These are phyloP conservation scores for Steatocranus sp. DNA, from an alignment of 2,797 vertebrate genomes.

Conservation along the genomic window DNA sequence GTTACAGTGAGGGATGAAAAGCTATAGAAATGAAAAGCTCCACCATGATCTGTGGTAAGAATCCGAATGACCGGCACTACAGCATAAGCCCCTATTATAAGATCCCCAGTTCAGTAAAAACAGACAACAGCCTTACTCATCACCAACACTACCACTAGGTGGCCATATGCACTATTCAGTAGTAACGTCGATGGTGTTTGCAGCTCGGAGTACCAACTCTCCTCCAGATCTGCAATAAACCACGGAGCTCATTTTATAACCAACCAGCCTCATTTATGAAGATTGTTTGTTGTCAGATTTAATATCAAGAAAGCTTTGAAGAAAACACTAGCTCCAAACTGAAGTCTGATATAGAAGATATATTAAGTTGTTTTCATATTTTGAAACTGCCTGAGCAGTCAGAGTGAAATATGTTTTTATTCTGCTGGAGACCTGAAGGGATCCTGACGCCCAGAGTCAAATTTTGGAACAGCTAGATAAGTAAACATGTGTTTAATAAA, in stretches of 20 bases:
- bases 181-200: neutral
- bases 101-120: conserved; percentile 1
- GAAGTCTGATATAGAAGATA: neutral
- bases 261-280: neutral
- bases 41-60: conserved; percentile 24
- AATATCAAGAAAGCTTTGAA: neutral
- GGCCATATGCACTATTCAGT: conserved; percentile 38
- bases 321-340: neutral
- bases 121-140: neutral
- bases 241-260: neutral
- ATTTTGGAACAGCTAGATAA: neutral
- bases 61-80: conserved; percentile 26
- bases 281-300: neutral
- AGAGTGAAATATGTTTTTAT: neutral
- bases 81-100: conserved; percentile 42
- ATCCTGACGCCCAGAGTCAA: neutral
- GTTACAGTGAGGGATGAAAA: neutral
- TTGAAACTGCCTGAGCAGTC: neutral
- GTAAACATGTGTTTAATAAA: neutral
- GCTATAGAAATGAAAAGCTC: conserved; percentile 1
- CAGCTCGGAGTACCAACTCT: neutral
- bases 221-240: neutral
- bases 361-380: neutral
- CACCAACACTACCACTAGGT: conserved; percentile 65
- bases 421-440: neutral